Conservation (phyloP, 1,140 invertebrate species). For the Ips typographus region DNA sequence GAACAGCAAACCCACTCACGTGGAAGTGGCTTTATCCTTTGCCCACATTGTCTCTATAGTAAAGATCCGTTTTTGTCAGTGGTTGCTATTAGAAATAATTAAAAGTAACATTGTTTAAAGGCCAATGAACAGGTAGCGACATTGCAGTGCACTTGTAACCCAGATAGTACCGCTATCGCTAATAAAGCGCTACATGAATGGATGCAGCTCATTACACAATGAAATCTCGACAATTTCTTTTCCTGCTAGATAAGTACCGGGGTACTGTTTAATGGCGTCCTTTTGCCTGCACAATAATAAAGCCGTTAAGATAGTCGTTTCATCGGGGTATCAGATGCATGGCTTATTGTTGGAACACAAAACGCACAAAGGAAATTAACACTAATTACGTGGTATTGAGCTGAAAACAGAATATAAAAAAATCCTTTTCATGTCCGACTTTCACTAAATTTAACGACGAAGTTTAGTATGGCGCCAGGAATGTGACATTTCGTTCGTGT, state of each 20-base stretch:
- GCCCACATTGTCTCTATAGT: no score
- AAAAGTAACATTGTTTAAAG: not conserved
- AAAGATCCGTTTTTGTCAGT: no score
- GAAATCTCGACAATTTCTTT: constrained; percentile 1
- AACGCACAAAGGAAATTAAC: not conserved
- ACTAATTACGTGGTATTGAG: no score
- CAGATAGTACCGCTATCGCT: not conserved
- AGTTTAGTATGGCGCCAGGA: not conserved
- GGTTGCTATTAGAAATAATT: not conserved
- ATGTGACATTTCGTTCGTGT: constrained; percentile 1
- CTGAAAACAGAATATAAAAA: no score
- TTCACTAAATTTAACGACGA: not conserved
- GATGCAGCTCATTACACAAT: constrained; percentile 6
- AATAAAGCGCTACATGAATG: constrained; percentile 1
- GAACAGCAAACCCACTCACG: no score
- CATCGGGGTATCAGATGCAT: not conserved
- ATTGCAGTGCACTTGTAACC: no score
- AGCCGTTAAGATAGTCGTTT: not conserved
- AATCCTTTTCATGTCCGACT: not conserved
- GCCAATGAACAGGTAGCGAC: not conserved
- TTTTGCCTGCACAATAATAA: not conserved
- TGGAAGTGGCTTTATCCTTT: no score
- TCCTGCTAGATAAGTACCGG: constrained; percentile 1
- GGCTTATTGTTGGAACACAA: not conserved
- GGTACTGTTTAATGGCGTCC: not conserved